phyloP scores from a whole-genome alignment of 1,140 invertebrate genomes.

The Sinella curviseta region DNA sequence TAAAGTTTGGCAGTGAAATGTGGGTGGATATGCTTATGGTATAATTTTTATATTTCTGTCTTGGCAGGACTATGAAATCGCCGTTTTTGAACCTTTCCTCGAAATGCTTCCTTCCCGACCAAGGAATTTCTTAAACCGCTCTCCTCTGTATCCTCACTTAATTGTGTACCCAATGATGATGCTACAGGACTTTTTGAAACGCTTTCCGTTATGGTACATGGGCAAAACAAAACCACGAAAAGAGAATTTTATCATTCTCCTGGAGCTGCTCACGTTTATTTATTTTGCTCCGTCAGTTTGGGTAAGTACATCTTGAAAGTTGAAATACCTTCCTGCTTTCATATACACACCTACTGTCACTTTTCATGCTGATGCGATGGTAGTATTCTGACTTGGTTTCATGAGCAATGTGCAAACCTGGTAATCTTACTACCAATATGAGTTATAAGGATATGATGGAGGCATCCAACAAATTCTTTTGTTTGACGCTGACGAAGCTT shows the following conservation, averaged over 20 bases:
- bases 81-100: background rate
- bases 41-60: background rate
- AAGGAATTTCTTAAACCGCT: slow-evolving; percentile 6
- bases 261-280: slow-evolving; percentile 32
- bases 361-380: too few relatives aligned
- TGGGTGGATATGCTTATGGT: too few relatives aligned
- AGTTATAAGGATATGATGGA: background rate
- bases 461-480: background rate
- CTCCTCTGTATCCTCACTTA: slow-evolving; percentile 18
- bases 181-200: background rate
- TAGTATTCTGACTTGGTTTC: too few relatives aligned
- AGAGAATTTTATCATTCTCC: slow-evolving; percentile 38
- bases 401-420: too few relatives aligned
- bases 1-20: slow-evolving; percentile 46
- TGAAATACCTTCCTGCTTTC: too few relatives aligned
- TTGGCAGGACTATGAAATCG: slow-evolving; percentile 11
- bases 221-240: background rate
- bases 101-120: slow-evolving; percentile 13
- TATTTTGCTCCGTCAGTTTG: slow-evolving; percentile 19
- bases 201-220: background rate
- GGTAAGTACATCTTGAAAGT: too few relatives aligned
- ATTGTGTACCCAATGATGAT: slow-evolving; percentile 15
- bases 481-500: background rate
- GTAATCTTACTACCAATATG: too few relatives aligned
- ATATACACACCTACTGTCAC: too few relatives aligned